A percentile compares a stretch with the other conserved stretches of the same genome.
Evolutionary conservation across 2,797 vertebrate species (phyloP).

Genomic region (Amblyopsis hoosieri): DNA sequence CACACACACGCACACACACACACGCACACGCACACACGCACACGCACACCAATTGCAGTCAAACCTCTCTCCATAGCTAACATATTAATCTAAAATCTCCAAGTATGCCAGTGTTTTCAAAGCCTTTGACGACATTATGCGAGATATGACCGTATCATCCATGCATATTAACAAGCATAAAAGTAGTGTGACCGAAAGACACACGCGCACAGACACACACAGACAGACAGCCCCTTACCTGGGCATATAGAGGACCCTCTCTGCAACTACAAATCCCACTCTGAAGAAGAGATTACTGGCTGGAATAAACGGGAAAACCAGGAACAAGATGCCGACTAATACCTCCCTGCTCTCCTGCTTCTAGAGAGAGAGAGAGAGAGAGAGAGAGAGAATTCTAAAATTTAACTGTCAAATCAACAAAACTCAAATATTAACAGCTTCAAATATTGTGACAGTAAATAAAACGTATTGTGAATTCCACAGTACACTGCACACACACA

Average conservation of each 20-base stretch:
- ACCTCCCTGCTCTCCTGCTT: constrained; percentile 86
- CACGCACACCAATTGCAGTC: too few relatives aligned
- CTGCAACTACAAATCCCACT: constrained; percentile 97
- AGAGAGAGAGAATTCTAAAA: neutral
- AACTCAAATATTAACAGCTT: neutral
- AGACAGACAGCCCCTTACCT: constrained; percentile 72
- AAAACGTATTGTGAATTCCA: constrained; percentile 16
- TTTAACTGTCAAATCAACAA: neutral
- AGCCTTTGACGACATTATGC: too few relatives aligned
- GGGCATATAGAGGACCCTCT: constrained; percentile 97
- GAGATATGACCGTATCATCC: too few relatives aligned
- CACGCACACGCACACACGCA: too few relatives aligned
- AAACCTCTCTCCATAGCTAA: too few relatives aligned
- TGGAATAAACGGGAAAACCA: constrained; percentile 95
- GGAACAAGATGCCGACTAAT: constrained; percentile 89
- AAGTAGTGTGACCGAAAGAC: neutral
- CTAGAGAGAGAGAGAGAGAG: constrained; percentile 56
- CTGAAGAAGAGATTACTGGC: constrained; percentile 98
- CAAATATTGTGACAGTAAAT: constrained; percentile 19
- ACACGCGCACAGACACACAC: neutral
- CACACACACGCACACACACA: too few relatives aligned
- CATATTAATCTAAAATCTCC: too few relatives aligned
- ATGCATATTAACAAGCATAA: too few relatives aligned
- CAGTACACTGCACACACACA: constrained; percentile 24
- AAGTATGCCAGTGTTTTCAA: too few relatives aligned